Percentiles rank a stretch among this genome's conserved stretches.
Evolutionary conservation across 2,888 invertebrate genomes (phyloP).

Genomic region (Epicampocera succincta): DNA sequence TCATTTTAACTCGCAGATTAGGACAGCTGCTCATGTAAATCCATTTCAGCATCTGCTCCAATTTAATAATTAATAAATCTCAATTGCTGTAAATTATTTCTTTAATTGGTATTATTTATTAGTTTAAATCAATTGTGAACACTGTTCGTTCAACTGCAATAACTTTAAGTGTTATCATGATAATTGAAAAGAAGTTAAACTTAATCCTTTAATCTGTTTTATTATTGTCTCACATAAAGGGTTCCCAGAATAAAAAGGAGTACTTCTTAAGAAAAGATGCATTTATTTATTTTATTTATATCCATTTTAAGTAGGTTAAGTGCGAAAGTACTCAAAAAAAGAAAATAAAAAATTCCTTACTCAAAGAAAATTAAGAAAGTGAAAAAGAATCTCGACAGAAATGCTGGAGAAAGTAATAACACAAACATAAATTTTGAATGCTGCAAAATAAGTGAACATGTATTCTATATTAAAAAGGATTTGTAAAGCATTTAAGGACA

Average conservation of each 20-base stretch:
- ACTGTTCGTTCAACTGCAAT: background rate
- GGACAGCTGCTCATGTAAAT: no score
- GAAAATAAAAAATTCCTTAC: background rate
- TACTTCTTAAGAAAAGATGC: background rate
- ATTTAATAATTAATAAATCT: no score
- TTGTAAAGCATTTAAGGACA: constrained; percentile 4
- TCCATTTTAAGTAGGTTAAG: constrained; percentile 22
- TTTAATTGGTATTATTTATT: no score
- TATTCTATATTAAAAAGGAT: constrained; percentile 5
- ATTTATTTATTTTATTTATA: background rate
- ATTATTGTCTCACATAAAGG: background rate
- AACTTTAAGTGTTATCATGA: background rate
- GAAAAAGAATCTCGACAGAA: background rate
- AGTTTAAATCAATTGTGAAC: no score
- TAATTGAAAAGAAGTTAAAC: background rate
- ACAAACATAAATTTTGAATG: constrained; percentile 24
- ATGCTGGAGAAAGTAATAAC: background rate
- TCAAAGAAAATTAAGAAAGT: constrained; percentile 1
- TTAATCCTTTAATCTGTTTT: constrained; percentile 9
- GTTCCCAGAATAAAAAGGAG: background rate
- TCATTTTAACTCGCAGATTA: no score
- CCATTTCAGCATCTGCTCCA: no score
- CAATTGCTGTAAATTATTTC: no score
- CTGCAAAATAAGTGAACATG: constrained; percentile 3
- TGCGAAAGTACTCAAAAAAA: constrained; percentile 13